Conservation (phyloP, 2,113 vertebrate genomes). For the Kryptolebias marmoratus region DNA sequence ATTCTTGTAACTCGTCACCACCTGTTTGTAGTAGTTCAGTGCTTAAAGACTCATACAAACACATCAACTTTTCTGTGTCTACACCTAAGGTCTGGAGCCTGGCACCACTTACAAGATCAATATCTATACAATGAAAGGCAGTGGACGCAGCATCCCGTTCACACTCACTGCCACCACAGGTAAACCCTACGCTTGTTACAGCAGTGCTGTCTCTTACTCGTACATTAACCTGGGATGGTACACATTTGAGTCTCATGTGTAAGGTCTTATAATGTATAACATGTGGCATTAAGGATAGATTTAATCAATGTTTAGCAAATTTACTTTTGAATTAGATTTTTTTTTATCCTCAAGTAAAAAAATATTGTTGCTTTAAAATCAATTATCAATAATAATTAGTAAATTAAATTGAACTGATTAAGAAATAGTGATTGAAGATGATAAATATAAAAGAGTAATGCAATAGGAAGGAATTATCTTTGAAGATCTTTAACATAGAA, state of each 20-base stretch:
- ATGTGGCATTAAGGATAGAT: neutral
- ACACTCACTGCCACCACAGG: conserved; percentile 90
- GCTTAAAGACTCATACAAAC: too few species aligned
- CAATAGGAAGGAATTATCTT: too few species aligned
- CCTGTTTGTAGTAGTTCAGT: too few species aligned
- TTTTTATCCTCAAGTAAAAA: neutral
- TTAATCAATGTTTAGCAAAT: neutral
- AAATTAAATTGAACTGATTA: neutral
- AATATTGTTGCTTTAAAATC: neutral
- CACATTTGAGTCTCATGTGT: too few species aligned
- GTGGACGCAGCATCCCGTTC: conserved; percentile 89
- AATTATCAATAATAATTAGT: neutral
- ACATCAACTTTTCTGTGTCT: neutral
- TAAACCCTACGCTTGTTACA: conserved; percentile 58
- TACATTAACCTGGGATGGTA: neutral
- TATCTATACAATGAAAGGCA: conserved; percentile 91
- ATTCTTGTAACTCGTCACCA: neutral
- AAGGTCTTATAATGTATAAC: neutral
- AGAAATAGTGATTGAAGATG: neutral
- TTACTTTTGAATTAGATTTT: neutral
- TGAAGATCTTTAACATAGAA: too few species aligned
- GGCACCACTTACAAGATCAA: conserved; percentile 92
- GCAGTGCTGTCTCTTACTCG: neutral
- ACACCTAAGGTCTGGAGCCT: conserved; percentile 87
- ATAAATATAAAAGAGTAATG: too few species aligned